Evolutionary conservation across 2,113 vertebrate genomes (phyloP).

Genomic region (Leptosomus discolor): DNA sequence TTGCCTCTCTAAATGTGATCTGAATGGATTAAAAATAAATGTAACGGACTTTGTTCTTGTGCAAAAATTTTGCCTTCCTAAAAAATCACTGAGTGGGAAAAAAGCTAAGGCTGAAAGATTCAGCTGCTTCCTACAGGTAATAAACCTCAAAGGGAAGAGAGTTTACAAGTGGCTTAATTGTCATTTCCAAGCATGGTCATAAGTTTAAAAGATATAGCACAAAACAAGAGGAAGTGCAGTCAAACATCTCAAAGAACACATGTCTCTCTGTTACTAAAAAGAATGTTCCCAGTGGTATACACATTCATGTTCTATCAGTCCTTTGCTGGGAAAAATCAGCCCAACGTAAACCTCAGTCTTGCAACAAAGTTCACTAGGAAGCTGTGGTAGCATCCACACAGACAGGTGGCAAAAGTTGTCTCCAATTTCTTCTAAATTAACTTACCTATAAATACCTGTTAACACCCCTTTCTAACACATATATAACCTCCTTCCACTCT

Average conservation of each 20-base stretch:
- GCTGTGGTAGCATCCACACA: background rate
- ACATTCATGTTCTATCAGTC: background rate
- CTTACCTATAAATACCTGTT: background rate
- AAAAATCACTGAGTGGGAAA: background rate
- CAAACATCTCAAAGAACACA: background rate
- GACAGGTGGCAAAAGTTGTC: background rate
- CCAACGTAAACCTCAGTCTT: background rate
- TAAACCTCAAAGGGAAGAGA: background rate
- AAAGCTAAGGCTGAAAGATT: background rate
- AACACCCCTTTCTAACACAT: background rate
- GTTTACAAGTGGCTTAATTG: background rate
- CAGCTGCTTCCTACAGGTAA: background rate
- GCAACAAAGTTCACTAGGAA: background rate
- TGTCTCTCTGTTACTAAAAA: background rate
- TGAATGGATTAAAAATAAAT: background rate
- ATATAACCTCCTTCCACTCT: background rate
- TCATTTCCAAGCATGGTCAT: background rate
- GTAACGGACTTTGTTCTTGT: background rate
- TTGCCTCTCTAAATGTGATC: background rate
- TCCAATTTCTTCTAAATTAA: background rate
- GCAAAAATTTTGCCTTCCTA: background rate
- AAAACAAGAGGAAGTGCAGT: background rate
- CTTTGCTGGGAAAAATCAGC: background rate
- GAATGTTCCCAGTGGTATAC: background rate
- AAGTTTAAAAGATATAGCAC: background rate